Conservation (phyloP, 2,888 invertebrate species). For the Napeogenes inachia region DNA sequence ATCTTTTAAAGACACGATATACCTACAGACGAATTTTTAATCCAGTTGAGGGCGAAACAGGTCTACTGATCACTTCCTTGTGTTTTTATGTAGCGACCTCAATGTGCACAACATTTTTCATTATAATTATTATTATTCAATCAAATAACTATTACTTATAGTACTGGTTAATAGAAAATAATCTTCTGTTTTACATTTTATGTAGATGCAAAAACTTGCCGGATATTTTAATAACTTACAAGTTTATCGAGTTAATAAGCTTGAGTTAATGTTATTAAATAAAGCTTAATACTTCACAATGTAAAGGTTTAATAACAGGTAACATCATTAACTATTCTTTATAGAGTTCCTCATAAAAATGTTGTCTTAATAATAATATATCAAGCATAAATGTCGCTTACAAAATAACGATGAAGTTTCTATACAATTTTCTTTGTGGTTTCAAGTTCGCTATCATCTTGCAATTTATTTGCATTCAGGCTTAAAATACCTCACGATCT, state of each 20-base stretch:
- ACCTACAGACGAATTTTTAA: slow-evolving; percentile 48
- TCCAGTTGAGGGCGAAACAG: slow-evolving; percentile 64
- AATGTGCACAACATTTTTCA: slow-evolving; percentile 22
- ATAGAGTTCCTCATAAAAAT: not conserved
- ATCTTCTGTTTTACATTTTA: no score
- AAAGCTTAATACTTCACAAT: not conserved
- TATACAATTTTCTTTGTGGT: slow-evolving; percentile 47
- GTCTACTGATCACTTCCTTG: slow-evolving; percentile 61
- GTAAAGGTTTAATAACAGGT: not conserved
- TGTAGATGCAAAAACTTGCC: no score
- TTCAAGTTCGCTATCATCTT: slow-evolving; percentile 64
- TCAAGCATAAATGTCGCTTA: slow-evolving; percentile 7
- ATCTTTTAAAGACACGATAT: slow-evolving; percentile 65
- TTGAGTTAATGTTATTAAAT: not conserved
- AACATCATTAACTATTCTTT: not conserved
- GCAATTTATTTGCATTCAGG: slow-evolving; percentile 67
- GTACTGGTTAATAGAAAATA: no score
- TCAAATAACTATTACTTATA: not conserved
- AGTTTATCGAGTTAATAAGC: no score
- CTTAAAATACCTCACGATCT: slow-evolving; percentile 72
- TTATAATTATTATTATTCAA: not conserved
- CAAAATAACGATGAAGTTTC: slow-evolving; percentile 10
- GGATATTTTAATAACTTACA: no score
- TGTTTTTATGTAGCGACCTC: slow-evolving; percentile 35
- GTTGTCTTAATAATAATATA: slow-evolving; percentile 1